These are phyloP conservation scores for Incurvaria masculella DNA, from an alignment of 2,888 invertebrate species.

Conservation along the genomic window DNA sequence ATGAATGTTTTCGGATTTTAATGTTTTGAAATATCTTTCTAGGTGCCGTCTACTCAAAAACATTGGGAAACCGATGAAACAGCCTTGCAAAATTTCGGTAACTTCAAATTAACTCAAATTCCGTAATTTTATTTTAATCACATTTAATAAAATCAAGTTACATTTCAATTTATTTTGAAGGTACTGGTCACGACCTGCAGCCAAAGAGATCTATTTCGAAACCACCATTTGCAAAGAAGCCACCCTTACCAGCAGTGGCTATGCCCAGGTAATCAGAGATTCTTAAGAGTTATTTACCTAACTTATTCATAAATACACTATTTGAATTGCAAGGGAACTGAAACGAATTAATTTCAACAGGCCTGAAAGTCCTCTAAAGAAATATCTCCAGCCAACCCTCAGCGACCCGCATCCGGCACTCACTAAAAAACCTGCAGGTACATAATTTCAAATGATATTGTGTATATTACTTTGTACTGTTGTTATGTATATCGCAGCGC, in stretches of 20 bases:
- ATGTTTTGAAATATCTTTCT: no score
- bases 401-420: slow-evolving; percentile 68
- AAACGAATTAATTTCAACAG: slow-evolving; percentile 64
- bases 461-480: no score
- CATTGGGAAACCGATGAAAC: not conserved
- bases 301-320: no score
- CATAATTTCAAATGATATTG: no score
- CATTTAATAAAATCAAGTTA: no score
- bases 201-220: slow-evolving; percentile 42
- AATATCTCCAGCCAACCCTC: slow-evolving; percentile 77
- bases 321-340: no score
- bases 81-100: not conserved
- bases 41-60: not conserved
- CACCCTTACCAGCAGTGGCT: slow-evolving; percentile 38
- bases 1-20: no score
- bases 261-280: slow-evolving; percentile 32
- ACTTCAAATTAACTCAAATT: no score
- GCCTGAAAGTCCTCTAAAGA: slow-evolving; percentile 77
- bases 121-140: no score
- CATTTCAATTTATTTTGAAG: not conserved
- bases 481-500: no score
- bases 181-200: slow-evolving; percentile 26
- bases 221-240: slow-evolving; percentile 34
- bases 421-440: slow-evolving; percentile 61
- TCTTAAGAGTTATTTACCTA: no score